Percentiles rank a stretch among this genome's conserved stretches.
Evolutionary conservation across 2,113 vertebrate species (phyloP).

Genomic region (Prunella himalayana): DNA sequence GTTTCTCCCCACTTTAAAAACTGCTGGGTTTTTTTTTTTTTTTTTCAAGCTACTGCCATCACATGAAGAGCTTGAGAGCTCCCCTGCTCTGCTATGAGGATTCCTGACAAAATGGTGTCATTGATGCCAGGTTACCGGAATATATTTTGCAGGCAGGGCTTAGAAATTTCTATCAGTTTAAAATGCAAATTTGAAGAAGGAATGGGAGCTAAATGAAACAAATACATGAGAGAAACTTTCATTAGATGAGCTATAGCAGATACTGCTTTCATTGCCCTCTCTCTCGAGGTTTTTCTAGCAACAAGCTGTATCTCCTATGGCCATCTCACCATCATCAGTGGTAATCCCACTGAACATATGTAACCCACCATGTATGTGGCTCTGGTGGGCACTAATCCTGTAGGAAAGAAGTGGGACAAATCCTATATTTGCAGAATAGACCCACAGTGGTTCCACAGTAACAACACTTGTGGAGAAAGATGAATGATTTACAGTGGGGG

Average conservation of each 20-base stretch:
- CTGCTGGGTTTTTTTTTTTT: background rate
- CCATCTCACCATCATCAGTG: background rate
- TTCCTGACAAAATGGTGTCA: background rate
- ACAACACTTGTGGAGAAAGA: background rate
- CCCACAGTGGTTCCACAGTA: background rate
- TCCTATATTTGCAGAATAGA: background rate
- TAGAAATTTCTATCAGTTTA: background rate
- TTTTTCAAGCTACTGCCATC: background rate
- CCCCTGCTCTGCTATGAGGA: background rate
- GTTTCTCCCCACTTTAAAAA: background rate
- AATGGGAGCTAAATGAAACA: background rate
- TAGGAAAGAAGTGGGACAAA: background rate
- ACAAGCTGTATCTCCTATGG: rapidly evolving
- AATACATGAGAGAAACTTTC: background rate
- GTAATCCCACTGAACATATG: background rate
- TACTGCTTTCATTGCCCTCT: background rate
- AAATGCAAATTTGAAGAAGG: background rate
- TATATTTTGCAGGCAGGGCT: background rate
- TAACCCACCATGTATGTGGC: background rate
- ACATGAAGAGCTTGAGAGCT: background rate
- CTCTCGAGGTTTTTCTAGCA: background rate
- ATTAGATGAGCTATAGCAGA: background rate
- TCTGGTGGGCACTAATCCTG: background rate
- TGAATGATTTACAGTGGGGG: background rate
- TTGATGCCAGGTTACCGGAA: background rate